A percentile compares a stretch with the other conserved stretches of the same genome.
phyloP scores from a whole-genome alignment of 2,888 invertebrate genomes.

The Colletes collaris region DNA sequence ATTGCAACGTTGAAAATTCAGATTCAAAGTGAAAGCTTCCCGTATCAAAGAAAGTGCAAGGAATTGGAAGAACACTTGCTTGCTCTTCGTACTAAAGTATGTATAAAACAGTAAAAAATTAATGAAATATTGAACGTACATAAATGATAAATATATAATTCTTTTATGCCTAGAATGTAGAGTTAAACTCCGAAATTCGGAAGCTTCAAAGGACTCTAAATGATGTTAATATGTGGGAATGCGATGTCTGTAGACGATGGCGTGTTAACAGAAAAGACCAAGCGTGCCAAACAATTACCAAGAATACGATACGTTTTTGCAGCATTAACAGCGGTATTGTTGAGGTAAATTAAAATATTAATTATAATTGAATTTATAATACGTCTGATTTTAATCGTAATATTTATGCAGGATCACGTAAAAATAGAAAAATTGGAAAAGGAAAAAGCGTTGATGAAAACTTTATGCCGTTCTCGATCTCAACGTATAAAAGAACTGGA shows the following conservation, averaged over 20 bases:
- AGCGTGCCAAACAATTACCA: slow-evolving; percentile 71
- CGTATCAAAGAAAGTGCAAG: slow-evolving; percentile 76
- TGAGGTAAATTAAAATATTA: slow-evolving; percentile 65
- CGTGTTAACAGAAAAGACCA: slow-evolving; percentile 71
- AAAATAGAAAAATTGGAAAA: slow-evolving; percentile 84
- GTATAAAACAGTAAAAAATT: background rate
- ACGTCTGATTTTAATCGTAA: background rate
- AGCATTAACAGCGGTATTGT: slow-evolving; percentile 74
- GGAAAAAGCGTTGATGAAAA: slow-evolving; percentile 83
- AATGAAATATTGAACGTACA: background rate
- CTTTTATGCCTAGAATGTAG: slow-evolving; percentile 45
- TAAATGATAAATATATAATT: background rate
- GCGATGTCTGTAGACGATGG: slow-evolving; percentile 65
- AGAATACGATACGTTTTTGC: slow-evolving; percentile 65
- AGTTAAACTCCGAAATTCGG: slow-evolving; percentile 61
- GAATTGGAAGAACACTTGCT: slow-evolving; percentile 73
- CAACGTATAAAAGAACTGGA: slow-evolving; percentile 72
- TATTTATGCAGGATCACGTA: slow-evolving; percentile 45
- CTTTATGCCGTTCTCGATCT: slow-evolving; percentile 84
- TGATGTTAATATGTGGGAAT: slow-evolving; percentile 68
- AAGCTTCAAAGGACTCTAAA: slow-evolving; percentile 65
- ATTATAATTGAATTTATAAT: background rate
- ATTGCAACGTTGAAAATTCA: slow-evolving; percentile 76
- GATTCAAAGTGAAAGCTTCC: slow-evolving; percentile 75
- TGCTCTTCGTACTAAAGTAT: slow-evolving; percentile 70